These are phyloP conservation scores for Saturnia japonica DNA, from an alignment of 2,888 invertebrate species.

Conservation along the genomic window DNA sequence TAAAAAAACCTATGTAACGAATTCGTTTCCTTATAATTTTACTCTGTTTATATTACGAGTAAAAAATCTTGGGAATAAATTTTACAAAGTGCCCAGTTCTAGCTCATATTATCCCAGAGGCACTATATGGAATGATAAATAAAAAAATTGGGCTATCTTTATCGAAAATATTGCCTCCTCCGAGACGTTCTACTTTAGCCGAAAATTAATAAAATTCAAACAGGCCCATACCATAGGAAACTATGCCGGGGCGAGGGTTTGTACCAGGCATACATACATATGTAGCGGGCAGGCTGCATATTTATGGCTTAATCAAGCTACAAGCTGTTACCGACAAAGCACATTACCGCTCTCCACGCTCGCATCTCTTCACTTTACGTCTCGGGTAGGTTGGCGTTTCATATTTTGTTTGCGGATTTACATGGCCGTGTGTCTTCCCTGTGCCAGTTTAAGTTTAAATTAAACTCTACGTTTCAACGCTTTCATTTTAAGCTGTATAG, in stretches of 20 bases:
- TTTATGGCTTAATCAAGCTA: conserved; percentile 60
- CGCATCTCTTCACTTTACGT: conserved; percentile 45
- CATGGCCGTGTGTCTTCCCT: conserved; percentile 23
- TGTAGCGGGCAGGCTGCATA: conserved; percentile 53
- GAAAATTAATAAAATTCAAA: conserved; percentile 48
- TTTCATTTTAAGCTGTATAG: not conserved
- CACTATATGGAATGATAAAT: conserved; percentile 10
- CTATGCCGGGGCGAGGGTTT: conserved; percentile 37
- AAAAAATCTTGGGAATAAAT: not conserved
- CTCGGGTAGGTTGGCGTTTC: conserved; percentile 50
- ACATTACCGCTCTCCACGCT: conserved; percentile 45
- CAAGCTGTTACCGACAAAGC: conserved; percentile 52
- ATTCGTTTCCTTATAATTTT: not conserved
- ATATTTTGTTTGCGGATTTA: conserved; percentile 46
- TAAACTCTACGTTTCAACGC: conserved; percentile 17
- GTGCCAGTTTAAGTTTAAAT: conserved; percentile 19
- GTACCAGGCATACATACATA: conserved; percentile 37
- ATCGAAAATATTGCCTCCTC: conserved; percentile 8
- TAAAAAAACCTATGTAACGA: not conserved
- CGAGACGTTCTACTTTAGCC: conserved; percentile 2
- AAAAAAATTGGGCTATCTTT: conserved; percentile 7
- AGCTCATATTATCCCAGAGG: not conserved
- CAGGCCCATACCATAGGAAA: conserved; percentile 38
- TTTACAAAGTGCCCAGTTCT: not conserved
- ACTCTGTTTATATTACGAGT: not conserved